Evolutionary conservation across 2,113 vertebrate species (phyloP), one percentile per base, ranked within the genome.

Genomic region (Ellobius talpinus): DNA sequence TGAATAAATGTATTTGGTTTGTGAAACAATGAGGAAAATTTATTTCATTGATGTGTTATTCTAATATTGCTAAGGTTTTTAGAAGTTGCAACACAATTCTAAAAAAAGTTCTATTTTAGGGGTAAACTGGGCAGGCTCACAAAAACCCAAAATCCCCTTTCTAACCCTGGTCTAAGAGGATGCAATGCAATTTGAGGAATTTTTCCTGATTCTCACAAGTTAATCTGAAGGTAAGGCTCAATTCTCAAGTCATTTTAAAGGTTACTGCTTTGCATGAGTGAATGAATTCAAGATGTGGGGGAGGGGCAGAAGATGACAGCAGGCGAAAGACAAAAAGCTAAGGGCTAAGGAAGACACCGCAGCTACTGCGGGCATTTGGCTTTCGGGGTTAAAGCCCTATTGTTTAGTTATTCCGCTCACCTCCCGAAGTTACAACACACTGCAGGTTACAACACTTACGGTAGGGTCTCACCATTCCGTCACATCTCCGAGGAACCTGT

Each of bases 351-450:
- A 97, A 98, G 97, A 98, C 98, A 98, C 97, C 97, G 98, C 97
- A 98, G 98, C 97, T 94, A 87, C 87, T 79, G 96, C 97, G 97
- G 98, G 97, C 98, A 97, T 98, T 97, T 96, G 97, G 98, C 98
- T 98, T 98, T 97, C 97, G 97, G 98, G 98, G 98, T 98, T 98
- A 98, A 97, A 98, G 98, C 97, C 97, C 98, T 98, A 99, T 97
- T 98, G 98, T 98, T 98, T 98, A 97, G 98, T 98, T 96, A 77
- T 98, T 97, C 91, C 97, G 97, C 97, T 98, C 96, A 97, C 95
- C 94, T 98, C 98, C 98, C 96, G 93, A 66, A 29, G 11, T 66
- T 89, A 91, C 88, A 97, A 97, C 93, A 93, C 77, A 97, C 74
- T 94, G 98, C 97, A 98, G 97, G 97, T 97, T 97, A 94, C 96